Conservation (phyloP, 2,113 vertebrate genomes). For the Diadophis punctatus region DNA sequence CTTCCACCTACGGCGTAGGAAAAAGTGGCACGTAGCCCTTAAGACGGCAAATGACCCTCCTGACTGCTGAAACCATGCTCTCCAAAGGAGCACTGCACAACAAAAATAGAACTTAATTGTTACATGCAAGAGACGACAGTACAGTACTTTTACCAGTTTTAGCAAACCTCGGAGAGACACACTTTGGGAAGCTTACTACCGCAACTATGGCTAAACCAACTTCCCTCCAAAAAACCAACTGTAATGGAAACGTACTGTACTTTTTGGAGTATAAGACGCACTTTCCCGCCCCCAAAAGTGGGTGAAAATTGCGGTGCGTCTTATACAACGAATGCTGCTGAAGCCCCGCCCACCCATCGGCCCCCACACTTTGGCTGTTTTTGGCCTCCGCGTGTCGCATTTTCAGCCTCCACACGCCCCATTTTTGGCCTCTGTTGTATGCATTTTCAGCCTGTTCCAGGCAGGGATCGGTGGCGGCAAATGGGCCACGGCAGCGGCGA, state of each 20-base stretch:
- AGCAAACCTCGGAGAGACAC: not conserved
- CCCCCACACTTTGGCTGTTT: too few relatives aligned
- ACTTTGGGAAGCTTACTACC: not conserved
- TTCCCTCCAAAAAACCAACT: not conserved
- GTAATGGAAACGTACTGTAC: not conserved
- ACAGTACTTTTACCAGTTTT: not conserved
- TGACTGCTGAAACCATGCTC: not conserved
- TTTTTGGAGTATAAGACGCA: too few relatives aligned
- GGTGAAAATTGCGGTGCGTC: too few relatives aligned
- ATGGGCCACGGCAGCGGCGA: too few relatives aligned
- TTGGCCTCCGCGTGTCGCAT: too few relatives aligned
- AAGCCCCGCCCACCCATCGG: too few relatives aligned
- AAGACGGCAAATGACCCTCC: not conserved
- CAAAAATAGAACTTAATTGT: conserved; percentile 11
- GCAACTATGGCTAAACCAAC: not conserved
- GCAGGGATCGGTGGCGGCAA: too few relatives aligned
- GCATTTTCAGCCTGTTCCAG: too few relatives aligned
- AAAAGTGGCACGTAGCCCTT: not conserved
- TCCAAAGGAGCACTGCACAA: not conserved
- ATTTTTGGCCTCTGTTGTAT: too few relatives aligned
- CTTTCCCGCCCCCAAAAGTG: too few relatives aligned
- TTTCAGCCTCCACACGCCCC: too few relatives aligned
- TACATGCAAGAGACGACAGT: not conserved
- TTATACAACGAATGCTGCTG: too few relatives aligned
- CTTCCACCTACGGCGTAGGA: not conserved